Evolutionary conservation across 2,797 vertebrate genomes (phyloP).

Genomic region (Periparus ater): DNA sequence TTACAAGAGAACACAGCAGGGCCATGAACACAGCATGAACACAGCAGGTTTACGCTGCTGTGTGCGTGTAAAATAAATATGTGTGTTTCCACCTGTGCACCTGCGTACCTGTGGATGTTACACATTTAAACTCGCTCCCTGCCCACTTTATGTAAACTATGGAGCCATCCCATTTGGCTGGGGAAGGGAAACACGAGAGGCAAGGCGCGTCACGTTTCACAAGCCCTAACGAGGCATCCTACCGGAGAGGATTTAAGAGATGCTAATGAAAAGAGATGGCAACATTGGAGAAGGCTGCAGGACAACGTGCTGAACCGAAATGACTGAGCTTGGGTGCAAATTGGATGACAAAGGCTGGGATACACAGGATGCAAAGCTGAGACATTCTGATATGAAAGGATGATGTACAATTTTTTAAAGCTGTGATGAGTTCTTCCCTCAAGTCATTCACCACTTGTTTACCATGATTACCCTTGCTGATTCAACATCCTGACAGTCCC

Average conservation of each 20-base stretch:
- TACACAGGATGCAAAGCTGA: background rate
- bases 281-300: background rate
- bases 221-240: background rate
- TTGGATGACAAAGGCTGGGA: background rate
- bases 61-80: background rate
- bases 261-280: constrained; percentile 40
- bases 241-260: constrained; percentile 32
- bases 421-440: background rate
- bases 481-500: constrained; percentile 31
- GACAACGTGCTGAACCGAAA: background rate
- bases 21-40: background rate
- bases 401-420: background rate
- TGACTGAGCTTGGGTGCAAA: background rate
- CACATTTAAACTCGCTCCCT: background rate
- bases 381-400: background rate
- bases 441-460: constrained; percentile 6
- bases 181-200: background rate
- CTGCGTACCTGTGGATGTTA: rapidly evolving
- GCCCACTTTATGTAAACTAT: background rate
- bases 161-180: background rate
- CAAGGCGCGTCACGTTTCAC: background rate
- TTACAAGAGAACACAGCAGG: background rate
- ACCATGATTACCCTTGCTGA: background rate
- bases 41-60: background rate
- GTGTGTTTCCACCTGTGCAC: background rate